Conservation (phyloP, 1,140 invertebrate species). For the Himalopsyche phryganea region DNA sequence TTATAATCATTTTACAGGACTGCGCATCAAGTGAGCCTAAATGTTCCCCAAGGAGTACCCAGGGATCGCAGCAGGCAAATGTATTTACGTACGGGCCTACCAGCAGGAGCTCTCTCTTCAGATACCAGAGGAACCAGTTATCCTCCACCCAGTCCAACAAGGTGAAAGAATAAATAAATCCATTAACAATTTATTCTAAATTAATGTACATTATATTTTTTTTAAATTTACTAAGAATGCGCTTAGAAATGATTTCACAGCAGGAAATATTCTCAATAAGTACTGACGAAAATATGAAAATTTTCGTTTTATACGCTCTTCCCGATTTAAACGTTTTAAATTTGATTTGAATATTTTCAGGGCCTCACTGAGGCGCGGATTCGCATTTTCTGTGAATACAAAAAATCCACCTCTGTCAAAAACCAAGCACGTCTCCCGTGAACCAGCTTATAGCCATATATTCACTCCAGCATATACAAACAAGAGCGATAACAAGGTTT, state of each 20-base stretch:
- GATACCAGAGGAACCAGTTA: slow-evolving; percentile 50
- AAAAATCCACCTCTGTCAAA: slow-evolving; percentile 28
- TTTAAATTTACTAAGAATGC: too few relatives aligned
- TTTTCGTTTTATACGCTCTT: not conserved
- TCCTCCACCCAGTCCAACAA: slow-evolving; percentile 44
- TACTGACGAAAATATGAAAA: not conserved
- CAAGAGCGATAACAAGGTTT: too few relatives aligned
- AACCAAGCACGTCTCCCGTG: slow-evolving; percentile 23
- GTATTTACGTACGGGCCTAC: slow-evolving; percentile 27
- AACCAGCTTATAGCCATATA: not conserved
- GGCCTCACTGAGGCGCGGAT: slow-evolving; percentile 18
- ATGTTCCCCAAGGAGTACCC: slow-evolving; percentile 12
- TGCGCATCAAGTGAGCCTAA: slow-evolving; percentile 11
- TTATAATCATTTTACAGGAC: too few relatives aligned
- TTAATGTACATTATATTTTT: not conserved
- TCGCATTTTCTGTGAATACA: slow-evolving; percentile 19
- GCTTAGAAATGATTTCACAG: too few relatives aligned
- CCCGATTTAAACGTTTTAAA: too few relatives aligned
- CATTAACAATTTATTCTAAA: too few relatives aligned
- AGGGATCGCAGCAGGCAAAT: not conserved
- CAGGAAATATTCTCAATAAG: too few relatives aligned
- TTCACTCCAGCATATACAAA: too few relatives aligned
- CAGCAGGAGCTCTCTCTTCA: slow-evolving; percentile 43
- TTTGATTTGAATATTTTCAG: slow-evolving; percentile 9
- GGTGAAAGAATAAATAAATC: slow-evolving; percentile 31